phyloP scores from a whole-genome alignment of 2,888 invertebrate species.

The Argyresthia goedartella region DNA sequence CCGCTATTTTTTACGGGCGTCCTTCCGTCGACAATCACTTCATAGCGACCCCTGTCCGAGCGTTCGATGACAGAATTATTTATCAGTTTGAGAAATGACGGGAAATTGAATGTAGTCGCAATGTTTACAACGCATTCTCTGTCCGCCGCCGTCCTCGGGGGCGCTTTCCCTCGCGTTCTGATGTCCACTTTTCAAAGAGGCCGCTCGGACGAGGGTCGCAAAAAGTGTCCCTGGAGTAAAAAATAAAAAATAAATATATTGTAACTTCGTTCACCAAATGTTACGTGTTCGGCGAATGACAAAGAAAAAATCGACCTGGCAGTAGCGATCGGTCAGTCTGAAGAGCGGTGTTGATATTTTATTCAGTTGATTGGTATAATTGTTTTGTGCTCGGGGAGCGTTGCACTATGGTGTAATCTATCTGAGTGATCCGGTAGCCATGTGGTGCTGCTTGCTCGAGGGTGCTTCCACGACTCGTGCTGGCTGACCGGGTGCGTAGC shows the following conservation, averaged over 20 bases:
- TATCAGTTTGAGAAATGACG: slow-evolving; percentile 74
- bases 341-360: slow-evolving; percentile 42
- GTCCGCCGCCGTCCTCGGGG: slow-evolving; percentile 63
- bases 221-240: slow-evolving; percentile 68
- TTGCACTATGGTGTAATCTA: slow-evolving; percentile 58
- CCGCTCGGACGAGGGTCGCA: slow-evolving; percentile 71
- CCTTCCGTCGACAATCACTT: slow-evolving; percentile 68
- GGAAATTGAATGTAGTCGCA: slow-evolving; percentile 73
- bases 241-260: slow-evolving; percentile 64
- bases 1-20: slow-evolving; percentile 64
- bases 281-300: slow-evolving; percentile 53
- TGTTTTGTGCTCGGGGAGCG: slow-evolving; percentile 52
- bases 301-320: slow-evolving; percentile 44
- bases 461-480: not conserved
- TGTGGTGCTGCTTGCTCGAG: slow-evolving; percentile 23
- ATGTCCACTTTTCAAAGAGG: slow-evolving; percentile 72
- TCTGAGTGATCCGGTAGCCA: slow-evolving; percentile 53
- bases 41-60: slow-evolving; percentile 70
- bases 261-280: slow-evolving; percentile 57
- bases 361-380: slow-evolving; percentile 60
- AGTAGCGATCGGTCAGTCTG: slow-evolving; percentile 32
- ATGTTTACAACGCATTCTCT: slow-evolving; percentile 73
- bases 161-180: slow-evolving; percentile 70
- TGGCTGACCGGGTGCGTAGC: slow-evolving; percentile 9
- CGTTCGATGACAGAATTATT: slow-evolving; percentile 72